A percentile compares a stretch with the other conserved stretches of the same genome.
These are phyloP conservation scores for Formica selysi DNA, from an alignment of 1,140 invertebrate genomes.

Conservation along the genomic window DNA sequence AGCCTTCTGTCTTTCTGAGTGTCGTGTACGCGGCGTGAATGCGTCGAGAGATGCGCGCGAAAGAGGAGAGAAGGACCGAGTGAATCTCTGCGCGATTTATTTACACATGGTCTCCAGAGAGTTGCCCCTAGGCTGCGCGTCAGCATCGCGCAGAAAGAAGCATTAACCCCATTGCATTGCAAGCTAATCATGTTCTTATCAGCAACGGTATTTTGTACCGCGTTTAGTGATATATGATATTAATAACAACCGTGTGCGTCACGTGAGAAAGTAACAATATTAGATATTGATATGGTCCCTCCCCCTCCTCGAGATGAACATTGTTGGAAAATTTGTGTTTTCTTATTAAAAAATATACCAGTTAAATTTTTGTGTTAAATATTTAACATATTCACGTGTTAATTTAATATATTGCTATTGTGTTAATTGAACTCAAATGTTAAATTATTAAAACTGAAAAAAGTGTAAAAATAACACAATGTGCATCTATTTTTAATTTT, in stretches of 20 bases:
- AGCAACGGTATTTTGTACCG: not conserved
- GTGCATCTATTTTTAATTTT: no score
- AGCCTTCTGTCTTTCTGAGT: constrained; percentile 77
- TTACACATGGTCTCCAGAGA: constrained; percentile 74
- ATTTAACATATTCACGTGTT: no score
- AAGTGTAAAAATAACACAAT: no score
- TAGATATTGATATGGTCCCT: no score
- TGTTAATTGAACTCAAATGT: no score
- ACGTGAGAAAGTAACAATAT: not conserved
- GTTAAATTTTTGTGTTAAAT: no score
- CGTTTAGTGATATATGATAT: not conserved
- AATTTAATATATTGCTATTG: no score
- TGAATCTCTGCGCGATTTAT: constrained; percentile 73
- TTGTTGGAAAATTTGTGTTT: no score
- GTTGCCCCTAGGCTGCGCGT: constrained; percentile 56
- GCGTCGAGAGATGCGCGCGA: not conserved
- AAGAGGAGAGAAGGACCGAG: constrained; percentile 59
- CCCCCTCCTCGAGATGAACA: no score
- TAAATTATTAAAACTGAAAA: no score
- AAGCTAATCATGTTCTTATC: constrained; percentile 30
- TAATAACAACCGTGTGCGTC: not conserved
- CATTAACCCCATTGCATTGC: constrained; percentile 51
- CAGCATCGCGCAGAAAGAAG: constrained; percentile 57
- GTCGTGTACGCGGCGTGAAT: constrained; percentile 48
- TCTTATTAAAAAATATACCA: no score